phyloP scores from a whole-genome alignment of 2,797 vertebrate species.

The Pteropus rufus region DNA sequence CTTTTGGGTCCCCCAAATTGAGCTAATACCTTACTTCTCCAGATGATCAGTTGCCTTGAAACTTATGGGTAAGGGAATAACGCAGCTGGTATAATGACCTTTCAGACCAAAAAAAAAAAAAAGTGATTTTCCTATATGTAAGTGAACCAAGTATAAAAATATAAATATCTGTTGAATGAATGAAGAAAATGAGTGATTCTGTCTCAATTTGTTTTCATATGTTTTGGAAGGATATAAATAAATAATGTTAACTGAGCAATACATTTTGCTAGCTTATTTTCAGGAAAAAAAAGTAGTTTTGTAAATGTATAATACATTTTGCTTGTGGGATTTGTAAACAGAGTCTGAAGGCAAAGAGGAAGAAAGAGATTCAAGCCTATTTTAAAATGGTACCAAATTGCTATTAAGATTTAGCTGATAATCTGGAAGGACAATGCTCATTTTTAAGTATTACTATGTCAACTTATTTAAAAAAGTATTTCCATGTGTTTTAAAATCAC shows the following conservation, averaged over 20 bases:
- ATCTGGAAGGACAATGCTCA: not conserved
- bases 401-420: not conserved
- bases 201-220: not conserved
- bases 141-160: not conserved
- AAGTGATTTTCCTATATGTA: not conserved
- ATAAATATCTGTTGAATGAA: not conserved
- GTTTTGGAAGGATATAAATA: not conserved
- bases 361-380: not conserved
- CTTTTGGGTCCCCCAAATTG: not conserved
- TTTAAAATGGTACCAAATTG: not conserved
- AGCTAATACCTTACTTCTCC: not conserved
- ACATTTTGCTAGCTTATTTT: conserved; percentile 13
- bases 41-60: not conserved
- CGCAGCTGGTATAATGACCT: not conserved
- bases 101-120: not conserved
- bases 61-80: not conserved
- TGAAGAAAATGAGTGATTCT: not conserved
- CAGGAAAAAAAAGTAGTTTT: not conserved
- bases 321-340: not conserved
- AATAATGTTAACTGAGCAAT: not conserved
- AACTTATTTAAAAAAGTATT: not conserved
- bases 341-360: not conserved
- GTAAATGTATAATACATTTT: not conserved
- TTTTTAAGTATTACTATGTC: not conserved
- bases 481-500: not conserved